Conservation (phyloP, 2,113 vertebrate genomes). For the Pollachius pollachius region DNA sequence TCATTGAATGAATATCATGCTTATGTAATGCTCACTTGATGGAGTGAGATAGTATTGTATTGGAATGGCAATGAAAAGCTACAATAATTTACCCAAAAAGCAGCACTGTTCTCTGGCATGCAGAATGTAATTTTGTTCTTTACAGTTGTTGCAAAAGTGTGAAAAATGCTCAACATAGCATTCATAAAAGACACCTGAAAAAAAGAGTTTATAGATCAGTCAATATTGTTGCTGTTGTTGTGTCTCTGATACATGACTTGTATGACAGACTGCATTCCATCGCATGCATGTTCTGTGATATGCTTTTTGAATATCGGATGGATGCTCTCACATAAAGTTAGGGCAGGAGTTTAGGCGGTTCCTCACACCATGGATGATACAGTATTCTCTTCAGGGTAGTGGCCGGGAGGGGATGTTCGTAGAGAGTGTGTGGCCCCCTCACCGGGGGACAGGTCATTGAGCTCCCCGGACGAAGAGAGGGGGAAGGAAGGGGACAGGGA, state of each 20-base stretch:
- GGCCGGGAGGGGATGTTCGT: conserved; percentile 87
- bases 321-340: conserved; percentile 35
- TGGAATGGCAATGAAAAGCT: conserved; percentile 68
- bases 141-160: conserved; percentile 67
- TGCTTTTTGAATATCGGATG: conserved; percentile 52
- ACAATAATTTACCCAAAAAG: conserved; percentile 64
- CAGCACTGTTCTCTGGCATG: conserved; percentile 70
- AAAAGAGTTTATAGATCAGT: conserved; percentile 50
- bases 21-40: conserved; percentile 37
- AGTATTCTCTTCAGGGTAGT: conserved; percentile 78
- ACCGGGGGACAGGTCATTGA: conserved; percentile 91
- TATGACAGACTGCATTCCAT: conserved; percentile 58
- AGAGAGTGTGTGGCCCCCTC: conserved; percentile 81
- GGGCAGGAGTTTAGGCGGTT: conserved; percentile 26
- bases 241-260: conserved; percentile 58
- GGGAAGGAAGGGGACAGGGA: conserved; percentile 96
- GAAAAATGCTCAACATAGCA: conserved; percentile 62
- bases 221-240: conserved; percentile 37
- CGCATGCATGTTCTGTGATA: conserved; percentile 73
- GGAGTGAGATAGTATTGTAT: conserved; percentile 50
- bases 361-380: conserved; percentile 73
- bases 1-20: conserved; percentile 44
- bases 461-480: conserved; percentile 93
- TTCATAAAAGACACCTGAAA: conserved; percentile 55
- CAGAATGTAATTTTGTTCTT: conserved; percentile 59